Evolutionary conservation across 2,888 invertebrate species (phyloP).

Genomic region (Amblyjoppa proteus): DNA sequence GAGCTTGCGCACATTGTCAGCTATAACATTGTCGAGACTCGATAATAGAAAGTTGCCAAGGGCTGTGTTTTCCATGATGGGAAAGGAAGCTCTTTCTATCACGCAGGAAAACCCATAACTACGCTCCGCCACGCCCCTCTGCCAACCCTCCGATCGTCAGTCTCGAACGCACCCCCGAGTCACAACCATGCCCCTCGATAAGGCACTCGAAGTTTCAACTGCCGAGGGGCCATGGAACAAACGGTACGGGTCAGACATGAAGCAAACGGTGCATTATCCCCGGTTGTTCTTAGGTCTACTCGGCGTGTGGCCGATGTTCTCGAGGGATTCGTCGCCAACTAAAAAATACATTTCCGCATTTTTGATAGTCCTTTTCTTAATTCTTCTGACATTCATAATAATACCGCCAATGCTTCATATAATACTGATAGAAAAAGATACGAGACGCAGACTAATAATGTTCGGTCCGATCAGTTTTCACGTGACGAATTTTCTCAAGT

Average conservation of each 20-base stretch:
- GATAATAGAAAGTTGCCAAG: not conserved
- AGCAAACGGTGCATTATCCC: too few species aligned
- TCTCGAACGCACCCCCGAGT: not conserved
- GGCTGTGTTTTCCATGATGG: too few species aligned
- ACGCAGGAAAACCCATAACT: not conserved
- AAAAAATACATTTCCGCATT: not conserved
- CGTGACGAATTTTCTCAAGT: slow-evolving; percentile 47
- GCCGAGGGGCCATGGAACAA: too few species aligned
- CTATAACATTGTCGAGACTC: not conserved
- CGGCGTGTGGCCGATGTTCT: too few species aligned
- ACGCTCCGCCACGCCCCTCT: too few species aligned
- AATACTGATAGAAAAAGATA: not conserved
- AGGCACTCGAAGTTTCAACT: not conserved
- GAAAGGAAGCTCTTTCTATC: too few species aligned
- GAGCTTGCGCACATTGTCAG: too few species aligned
- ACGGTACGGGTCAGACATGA: too few species aligned
- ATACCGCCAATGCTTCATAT: not conserved
- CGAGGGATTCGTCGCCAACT: too few species aligned
- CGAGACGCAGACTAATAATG: slow-evolving; percentile 35
- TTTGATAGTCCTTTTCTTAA: not conserved
- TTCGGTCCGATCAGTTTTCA: slow-evolving; percentile 50
- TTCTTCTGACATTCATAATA: not conserved
- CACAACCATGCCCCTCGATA: not conserved
- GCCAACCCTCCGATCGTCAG: not conserved
- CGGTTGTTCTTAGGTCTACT: too few species aligned